These are phyloP conservation scores for Phenganax stokvisi DNA, from an alignment of 92 coral and sea anemone genomes.

Conservation along the genomic window DNA sequence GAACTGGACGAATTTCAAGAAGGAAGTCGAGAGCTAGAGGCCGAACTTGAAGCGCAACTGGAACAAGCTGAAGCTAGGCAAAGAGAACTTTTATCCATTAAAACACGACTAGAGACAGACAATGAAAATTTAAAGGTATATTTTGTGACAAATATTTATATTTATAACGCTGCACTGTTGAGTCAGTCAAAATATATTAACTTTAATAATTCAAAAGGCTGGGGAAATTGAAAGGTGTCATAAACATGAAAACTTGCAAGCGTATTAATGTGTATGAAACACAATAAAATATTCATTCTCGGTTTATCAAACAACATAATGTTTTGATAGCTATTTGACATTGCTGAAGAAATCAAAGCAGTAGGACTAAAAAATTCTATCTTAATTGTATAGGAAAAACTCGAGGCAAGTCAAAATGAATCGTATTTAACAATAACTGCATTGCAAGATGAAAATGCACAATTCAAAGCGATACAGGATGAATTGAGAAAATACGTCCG, in stretches of 20 bases:
- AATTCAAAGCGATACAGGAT: slow-evolving; percentile 91
- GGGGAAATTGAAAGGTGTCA: not conserved
- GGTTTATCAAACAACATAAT: too few species aligned
- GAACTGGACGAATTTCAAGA: slow-evolving; percentile 99
- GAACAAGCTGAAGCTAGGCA: slow-evolving; percentile 99
- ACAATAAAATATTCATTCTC: not conserved
- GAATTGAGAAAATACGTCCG: slow-evolving; percentile 96
- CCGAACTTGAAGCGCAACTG: slow-evolving; percentile 92
- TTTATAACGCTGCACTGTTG: not conserved
- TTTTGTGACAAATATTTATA: not conserved
- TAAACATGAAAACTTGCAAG: not conserved
- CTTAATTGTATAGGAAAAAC: slow-evolving; percentile 65
- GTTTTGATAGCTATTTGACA: not conserved
- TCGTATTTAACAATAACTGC: slow-evolving; percentile 93
- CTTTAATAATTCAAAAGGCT: slow-evolving; percentile 35
- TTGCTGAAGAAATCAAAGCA: not conserved
- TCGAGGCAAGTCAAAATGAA: slow-evolving; percentile 94
- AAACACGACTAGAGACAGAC: slow-evolving; percentile 86
- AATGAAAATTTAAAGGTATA: slow-evolving; percentile 92
- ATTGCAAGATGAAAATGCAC: slow-evolving; percentile 94
- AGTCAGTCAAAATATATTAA: too few species aligned
- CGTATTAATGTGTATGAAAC: not conserved
- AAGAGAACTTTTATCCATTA: slow-evolving; percentile 84
- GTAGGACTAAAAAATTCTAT: not conserved
- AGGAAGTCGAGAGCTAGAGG: slow-evolving; percentile 98